Evolutionary conservation across 2,888 invertebrate genomes (phyloP).

Genomic region (Chrysotoxum bicinctum): DNA sequence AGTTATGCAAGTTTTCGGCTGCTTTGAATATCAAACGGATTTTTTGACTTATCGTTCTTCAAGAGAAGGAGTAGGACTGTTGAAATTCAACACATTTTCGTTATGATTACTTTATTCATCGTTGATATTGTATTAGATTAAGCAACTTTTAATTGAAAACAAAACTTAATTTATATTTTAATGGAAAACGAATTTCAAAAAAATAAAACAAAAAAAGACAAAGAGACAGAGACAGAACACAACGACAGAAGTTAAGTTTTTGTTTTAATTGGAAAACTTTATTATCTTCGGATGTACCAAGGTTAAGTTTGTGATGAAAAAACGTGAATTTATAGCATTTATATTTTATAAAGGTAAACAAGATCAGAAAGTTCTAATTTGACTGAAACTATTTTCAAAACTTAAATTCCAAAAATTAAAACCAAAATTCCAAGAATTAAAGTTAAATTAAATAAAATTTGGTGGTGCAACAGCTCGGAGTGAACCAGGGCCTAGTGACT

Average conservation of each 20-base stretch:
- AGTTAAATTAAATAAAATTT: no score
- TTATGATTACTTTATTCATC: background rate
- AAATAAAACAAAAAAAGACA: background rate
- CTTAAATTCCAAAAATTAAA: no score
- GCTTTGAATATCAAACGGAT: background rate
- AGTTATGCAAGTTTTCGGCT: background rate
- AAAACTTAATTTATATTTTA: background rate
- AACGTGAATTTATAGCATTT: background rate
- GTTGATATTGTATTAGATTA: background rate
- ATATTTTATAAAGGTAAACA: no score
- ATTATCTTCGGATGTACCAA: background rate
- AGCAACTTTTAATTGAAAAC: background rate
- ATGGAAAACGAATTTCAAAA: background rate
- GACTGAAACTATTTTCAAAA: no score
- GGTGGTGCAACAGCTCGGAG: no score
- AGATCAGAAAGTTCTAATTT: no score
- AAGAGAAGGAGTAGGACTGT: background rate
- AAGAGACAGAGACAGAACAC: background rate
- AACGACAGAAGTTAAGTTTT: background rate
- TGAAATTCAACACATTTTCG: background rate
- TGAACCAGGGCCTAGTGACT: no score
- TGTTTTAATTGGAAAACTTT: constrained; percentile 18
- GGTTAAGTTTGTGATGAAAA: background rate
- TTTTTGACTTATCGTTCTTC: background rate
- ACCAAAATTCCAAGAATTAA: no score